Conservation (phyloP, 2,888 invertebrate genomes). For the Papilio gigon region DNA sequence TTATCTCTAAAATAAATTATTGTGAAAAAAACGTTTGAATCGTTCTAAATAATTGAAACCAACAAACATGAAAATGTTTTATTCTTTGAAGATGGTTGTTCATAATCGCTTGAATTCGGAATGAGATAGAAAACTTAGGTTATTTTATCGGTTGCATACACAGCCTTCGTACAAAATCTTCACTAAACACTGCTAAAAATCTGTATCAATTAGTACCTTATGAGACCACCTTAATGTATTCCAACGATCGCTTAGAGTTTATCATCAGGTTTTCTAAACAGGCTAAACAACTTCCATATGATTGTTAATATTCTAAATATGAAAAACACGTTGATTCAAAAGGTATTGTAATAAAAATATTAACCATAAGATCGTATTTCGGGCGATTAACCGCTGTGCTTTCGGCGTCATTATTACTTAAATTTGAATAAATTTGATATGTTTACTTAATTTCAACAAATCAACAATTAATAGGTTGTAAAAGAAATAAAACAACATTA, state of each 20-base stretch:
- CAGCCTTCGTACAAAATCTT: neutral
- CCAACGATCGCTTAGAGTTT: too few species aligned
- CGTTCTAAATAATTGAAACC: neutral
- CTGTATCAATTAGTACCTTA: too few species aligned
- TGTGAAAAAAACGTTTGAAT: slow-evolving; percentile 3
- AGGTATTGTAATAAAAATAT: neutral
- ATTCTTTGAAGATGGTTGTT: neutral
- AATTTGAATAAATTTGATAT: neutral
- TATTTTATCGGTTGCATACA: neutral
- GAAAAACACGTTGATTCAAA: neutral
- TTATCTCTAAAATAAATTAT: neutral
- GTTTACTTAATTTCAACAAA: neutral
- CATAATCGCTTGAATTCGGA: neutral
- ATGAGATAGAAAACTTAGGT: neutral
- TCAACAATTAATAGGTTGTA: neutral
- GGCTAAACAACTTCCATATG: neutral
- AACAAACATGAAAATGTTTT: neutral
- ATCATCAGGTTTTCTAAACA: neutral
- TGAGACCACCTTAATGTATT: neutral
- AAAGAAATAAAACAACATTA: neutral
- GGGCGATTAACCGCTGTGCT: neutral
- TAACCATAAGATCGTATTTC: neutral
- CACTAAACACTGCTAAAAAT: too few species aligned
- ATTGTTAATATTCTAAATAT: neutral
- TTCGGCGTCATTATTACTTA: neutral